Evolutionary conservation across 2,797 vertebrate species (phyloP), one percentile per base, ranked within the genome.

Genomic region (Mastacembelus armatus): DNA sequence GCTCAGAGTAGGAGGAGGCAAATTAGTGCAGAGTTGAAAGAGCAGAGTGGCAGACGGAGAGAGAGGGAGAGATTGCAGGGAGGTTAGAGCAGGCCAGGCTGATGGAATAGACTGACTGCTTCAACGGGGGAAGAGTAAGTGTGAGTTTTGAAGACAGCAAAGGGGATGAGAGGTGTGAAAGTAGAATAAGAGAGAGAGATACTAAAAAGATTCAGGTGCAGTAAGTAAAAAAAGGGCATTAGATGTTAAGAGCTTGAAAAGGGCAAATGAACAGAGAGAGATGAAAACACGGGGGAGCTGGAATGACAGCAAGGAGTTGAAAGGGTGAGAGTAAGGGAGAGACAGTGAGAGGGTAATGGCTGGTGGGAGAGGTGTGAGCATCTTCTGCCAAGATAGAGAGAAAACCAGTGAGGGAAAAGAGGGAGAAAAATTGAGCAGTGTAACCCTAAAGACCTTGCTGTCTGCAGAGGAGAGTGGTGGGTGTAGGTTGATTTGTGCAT

Each of bases 381-480:
- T 67, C 78, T 85, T 63, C 80, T 87, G 86, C 85, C 82, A 84
- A 88, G 78, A 85, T 73, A 79, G 69, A 81, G 75, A 74, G 77
- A 77, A 76, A 85, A 69, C 77, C 42, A 38, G 72, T 74, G 78
- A 60, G 69, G 42, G 54, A 71, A 69, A 67, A 78, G 62, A 84
- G 55, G 66, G 51, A 74, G 76, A 85, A 81, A 91, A 90, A 91
- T 83, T 84, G 87, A 92, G 85, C 77, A 85, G 80, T 52, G 56
- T 78, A 86, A 88, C 89, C 87, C 82, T 78, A 32, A 80, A 85
- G 90, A 89, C 88, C 86, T 77, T 5, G 58, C 77, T 88, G 90
- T 89, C 85, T 87, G 78, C 72, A 22, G 61, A 70, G 19, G 66
- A 75, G 71, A 69, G 59, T 24, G 35, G 45, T 81, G 80, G 72